These are phyloP conservation scores for Agrilus cyanescens DNA, from an alignment of 2,888 invertebrate species.

Conservation along the genomic window DNA sequence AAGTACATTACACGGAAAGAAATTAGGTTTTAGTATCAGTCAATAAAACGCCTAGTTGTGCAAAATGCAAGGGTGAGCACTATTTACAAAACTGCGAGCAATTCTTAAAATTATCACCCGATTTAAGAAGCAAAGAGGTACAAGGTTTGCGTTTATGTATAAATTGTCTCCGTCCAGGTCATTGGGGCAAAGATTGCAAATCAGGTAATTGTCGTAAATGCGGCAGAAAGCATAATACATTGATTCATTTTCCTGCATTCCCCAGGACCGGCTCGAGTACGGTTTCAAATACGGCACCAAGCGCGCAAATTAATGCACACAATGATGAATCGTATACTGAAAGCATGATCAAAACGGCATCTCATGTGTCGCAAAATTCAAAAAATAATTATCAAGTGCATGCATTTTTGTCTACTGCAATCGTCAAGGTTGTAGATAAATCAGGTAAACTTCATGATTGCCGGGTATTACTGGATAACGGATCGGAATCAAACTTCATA, in stretches of 20 bases:
- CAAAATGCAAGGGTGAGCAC: neutral
- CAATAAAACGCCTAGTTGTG: too few species aligned
- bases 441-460: neutral
- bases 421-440: neutral
- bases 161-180: constrained; percentile 5
- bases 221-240: constrained; percentile 4
- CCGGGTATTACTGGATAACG: neutral
- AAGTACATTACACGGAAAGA: too few species aligned
- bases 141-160: constrained; percentile 1
- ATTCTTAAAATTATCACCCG: constrained; percentile 3
- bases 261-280: too few species aligned
- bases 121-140: neutral
- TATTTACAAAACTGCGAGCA: constrained; percentile 4
- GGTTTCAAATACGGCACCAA: too few species aligned
- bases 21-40: too few species aligned
- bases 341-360: too few species aligned
- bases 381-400: too few species aligned
- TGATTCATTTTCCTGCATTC: constrained; percentile 3
- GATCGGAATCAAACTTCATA: neutral
- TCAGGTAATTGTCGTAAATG: constrained; percentile 4
- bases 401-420: too few species aligned
- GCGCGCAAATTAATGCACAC: too few species aligned
- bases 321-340: too few species aligned
- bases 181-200: constrained; percentile 5
- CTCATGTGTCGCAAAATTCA: too few species aligned